Percentiles rank a stretch among this genome's conserved stretches.
Evolutionary conservation across 2,888 invertebrate species (phyloP).

Genomic region (Noctua pronuba): DNA sequence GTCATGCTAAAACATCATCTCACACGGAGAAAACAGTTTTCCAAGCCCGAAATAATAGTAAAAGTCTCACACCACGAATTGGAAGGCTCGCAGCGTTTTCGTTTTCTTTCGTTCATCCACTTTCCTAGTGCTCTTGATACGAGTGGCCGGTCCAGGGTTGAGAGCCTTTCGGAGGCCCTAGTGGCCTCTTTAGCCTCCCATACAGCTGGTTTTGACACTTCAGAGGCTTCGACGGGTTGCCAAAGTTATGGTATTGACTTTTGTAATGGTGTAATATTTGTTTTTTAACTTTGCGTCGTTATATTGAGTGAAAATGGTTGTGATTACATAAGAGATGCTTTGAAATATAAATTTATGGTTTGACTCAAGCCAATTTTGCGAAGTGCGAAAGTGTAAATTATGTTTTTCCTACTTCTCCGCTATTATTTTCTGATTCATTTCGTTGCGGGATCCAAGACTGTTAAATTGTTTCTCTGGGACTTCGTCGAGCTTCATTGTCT

Average conservation of each 20-base stretch:
- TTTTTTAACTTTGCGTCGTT: background rate
- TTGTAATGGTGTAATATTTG: background rate
- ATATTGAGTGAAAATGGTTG: background rate
- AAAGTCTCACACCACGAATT: constrained; percentile 18
- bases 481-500: too few species aligned
- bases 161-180: constrained; percentile 31
- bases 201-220: constrained; percentile 36
- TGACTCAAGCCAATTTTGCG: background rate
- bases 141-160: constrained; percentile 40
- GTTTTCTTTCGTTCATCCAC: constrained; percentile 39
- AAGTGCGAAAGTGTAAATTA: too few species aligned
- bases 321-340: too few species aligned
- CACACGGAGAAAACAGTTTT: background rate
- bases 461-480: too few species aligned
- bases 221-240: constrained; percentile 14
- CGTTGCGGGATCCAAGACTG: too few species aligned
- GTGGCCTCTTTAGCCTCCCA: constrained; percentile 15
- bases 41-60: background rate
- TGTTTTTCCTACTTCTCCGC: too few species aligned
- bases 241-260: constrained; percentile 8
- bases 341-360: background rate
- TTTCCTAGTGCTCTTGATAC: constrained; percentile 50
- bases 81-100: constrained; percentile 8
- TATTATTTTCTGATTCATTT: too few species aligned
- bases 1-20: background rate